Evolutionary conservation across 2,113 vertebrate species (phyloP).

Genomic region (Prochilodus magdalenae): DNA sequence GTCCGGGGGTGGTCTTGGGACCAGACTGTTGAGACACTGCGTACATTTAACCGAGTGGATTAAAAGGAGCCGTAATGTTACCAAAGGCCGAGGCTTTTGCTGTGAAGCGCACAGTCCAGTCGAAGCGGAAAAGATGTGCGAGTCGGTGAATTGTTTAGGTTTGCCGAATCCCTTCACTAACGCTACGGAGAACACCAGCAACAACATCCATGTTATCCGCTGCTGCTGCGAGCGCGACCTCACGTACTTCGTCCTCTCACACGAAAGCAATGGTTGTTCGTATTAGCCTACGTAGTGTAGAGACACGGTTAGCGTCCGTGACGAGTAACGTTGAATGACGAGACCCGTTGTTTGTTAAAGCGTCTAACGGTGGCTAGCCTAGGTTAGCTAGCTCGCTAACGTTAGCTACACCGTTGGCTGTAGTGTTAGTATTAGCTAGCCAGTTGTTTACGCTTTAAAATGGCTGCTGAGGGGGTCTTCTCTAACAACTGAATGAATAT

Average conservation of each 20-base stretch:
- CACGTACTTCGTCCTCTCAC: neutral
- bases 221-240: conserved; percentile 21
- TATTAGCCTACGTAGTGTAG: neutral
- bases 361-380: conserved; percentile 40
- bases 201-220: conserved; percentile 56
- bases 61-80: conserved; percentile 26
- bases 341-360: neutral
- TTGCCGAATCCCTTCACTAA: conserved; percentile 55
- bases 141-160: conserved; percentile 36
- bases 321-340: conserved; percentile 1
- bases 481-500: conserved; percentile 53
- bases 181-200: conserved; percentile 45
- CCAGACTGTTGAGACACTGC: conserved; percentile 11
- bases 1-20: conserved; percentile 17
- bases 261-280: conserved; percentile 3
- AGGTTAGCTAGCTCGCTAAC: conserved; percentile 32
- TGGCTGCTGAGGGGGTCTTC: conserved; percentile 73
- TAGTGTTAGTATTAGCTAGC: conserved; percentile 29
- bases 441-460: conserved; percentile 78
- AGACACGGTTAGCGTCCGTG: neutral
- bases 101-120: neutral
- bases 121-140: conserved; percentile 33
- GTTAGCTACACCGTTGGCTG: neutral
- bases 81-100: neutral
- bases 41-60: conserved; percentile 15